Conservation (phyloP, 2,797 vertebrate species). For the Clarias laeviceps region DNA sequence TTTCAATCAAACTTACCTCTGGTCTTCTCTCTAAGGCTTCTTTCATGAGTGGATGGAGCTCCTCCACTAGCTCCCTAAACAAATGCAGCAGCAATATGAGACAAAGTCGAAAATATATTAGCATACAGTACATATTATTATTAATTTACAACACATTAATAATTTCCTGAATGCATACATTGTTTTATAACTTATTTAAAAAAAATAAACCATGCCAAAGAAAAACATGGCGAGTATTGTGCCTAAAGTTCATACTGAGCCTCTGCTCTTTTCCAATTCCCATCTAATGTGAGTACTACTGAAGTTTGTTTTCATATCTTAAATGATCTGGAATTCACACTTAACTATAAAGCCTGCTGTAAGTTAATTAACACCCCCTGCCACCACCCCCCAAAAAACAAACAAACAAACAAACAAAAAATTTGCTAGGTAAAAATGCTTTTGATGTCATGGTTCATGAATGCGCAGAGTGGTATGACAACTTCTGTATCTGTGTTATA, state of each 20-base stretch:
- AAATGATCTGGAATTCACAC: neutral
- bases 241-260: neutral
- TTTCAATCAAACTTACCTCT: constrained; percentile 66
- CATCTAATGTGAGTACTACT: neutral
- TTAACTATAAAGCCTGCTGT: neutral
- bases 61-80: constrained; percentile 87
- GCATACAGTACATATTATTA: neutral
- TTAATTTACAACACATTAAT: neutral
- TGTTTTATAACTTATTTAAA: neutral
- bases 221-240: neutral
- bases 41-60: constrained; percentile 97
- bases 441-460: constrained; percentile 36
- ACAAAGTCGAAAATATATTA: neutral
- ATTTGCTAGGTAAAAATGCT: neutral
- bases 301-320: neutral
- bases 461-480: constrained; percentile 47
- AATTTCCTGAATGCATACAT: neutral
- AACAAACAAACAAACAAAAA: no score
- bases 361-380: neutral
- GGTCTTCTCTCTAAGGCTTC: constrained; percentile 93
- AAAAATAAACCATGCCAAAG: neutral
- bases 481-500: constrained; percentile 51
- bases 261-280: neutral
- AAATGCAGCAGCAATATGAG: constrained; percentile 9
- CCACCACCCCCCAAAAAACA: no score